Base-by-base conservation (phyloP, 2,888 invertebrate genomes). In the Drosophila atripex region DNA sequence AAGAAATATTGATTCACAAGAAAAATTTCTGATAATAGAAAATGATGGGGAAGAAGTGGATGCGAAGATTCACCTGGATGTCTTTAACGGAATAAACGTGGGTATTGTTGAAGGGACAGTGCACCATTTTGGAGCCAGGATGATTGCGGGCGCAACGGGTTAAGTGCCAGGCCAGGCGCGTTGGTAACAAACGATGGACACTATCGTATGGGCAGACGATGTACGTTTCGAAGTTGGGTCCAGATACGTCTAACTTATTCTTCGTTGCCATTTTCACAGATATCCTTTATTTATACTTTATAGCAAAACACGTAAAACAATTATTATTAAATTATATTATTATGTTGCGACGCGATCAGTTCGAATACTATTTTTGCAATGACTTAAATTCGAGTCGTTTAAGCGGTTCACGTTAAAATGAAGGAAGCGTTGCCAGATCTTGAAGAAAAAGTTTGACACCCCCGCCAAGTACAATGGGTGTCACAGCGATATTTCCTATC, bases 151-250 rank as follows among this genome's bases (percentile, higher is more conserved):
- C 86, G 61, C 94, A 94, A 73, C 93, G 94, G n/a, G 92, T 91
- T 0, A 94, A 76, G 66, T 94, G 94, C 0, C 90, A 80, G 28
- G 93, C 92, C 89, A 94, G 91, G 0, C 93, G 85, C 18, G 91
- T 92, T 3, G 92, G 91, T 7, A 92, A 90, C 0, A 94, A 90
- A 5, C 91, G 91, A 66, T 94, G 94, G 0, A 92, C 63, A 28
- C 79, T 83, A 69, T 94, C 92, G 85, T 93, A 94, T 0, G 94
- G 94, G 64, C 94, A 94, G 0, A 91, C 89, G 11, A 93, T 86
- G 9, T 43, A 60, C 0, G 46, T 18, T 2, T 47, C 25, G 1
- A n/a, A 3, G 1, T 11, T 16, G 1, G 59, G 28, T 8, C 2
- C 14, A 5, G 14, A 0, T 5, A 7, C 14, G 9, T 16, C 6